A percentile compares a stretch with the other conserved stretches of the same genome.
Evolutionary conservation across 2,113 vertebrate genomes (phyloP).

Genomic region (Mesembrinibis cayennensis): DNA sequence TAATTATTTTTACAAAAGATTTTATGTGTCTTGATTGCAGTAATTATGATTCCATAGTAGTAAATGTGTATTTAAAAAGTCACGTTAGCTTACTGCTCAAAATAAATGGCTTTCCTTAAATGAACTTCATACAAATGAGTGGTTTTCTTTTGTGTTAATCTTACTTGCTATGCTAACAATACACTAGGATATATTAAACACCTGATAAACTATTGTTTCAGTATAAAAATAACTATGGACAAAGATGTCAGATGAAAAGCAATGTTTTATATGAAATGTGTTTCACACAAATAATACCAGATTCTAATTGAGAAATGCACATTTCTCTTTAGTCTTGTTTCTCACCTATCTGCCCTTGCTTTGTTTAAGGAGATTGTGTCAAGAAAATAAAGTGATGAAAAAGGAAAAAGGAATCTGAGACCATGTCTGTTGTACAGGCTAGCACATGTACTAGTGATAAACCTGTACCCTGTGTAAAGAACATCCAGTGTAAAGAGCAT

Average conservation of each 20-base stretch:
- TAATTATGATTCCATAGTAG: slow-evolving; percentile 66
- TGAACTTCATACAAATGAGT: slow-evolving; percentile 40
- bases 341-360: background rate
- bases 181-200: slow-evolving; percentile 46
- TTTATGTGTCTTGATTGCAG: slow-evolving; percentile 68
- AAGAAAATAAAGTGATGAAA: background rate
- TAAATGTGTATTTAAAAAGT: slow-evolving; percentile 63
- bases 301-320: background rate
- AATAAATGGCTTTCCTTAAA: slow-evolving; percentile 55
- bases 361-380: background rate
- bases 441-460: background rate
- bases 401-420: background rate
- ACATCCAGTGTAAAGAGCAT: background rate
- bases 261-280: background rate
- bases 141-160: slow-evolving; percentile 49
- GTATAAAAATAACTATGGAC: background rate
- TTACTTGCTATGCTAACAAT: slow-evolving; percentile 29
- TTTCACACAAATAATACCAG: background rate
- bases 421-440: background rate
- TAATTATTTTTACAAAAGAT: too few relatives aligned
- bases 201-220: background rate
- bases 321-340: background rate
- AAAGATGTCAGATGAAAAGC: background rate
- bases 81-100: slow-evolving; percentile 24
- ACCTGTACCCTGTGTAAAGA: background rate